Evolutionary conservation across 2,888 invertebrate genomes (phyloP).

Genomic region (Notodonta dromedarius): DNA sequence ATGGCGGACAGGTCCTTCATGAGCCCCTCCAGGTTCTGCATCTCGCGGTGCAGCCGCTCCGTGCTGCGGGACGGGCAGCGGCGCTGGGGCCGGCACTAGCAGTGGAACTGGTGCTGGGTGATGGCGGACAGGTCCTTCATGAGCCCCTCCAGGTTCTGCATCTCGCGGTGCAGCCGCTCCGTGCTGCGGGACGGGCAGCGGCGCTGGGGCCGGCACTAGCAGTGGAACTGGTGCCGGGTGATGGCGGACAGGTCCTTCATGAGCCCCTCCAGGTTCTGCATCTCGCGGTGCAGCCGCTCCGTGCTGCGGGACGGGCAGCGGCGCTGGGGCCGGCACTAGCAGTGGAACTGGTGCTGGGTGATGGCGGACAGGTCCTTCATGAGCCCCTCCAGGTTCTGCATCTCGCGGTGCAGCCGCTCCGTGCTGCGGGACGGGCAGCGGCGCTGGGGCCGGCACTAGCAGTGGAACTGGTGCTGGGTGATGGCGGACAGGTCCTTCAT

Average conservation of each 20-base stretch:
- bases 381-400: constrained; percentile 98
- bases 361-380: constrained; percentile 99
- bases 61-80: constrained; percentile 90
- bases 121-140: constrained; percentile 99
- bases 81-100: constrained; percentile 77
- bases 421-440: constrained; percentile 90
- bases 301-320: constrained; percentile 90
- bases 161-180: constrained; percentile 97
- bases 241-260: constrained; percentile 99
- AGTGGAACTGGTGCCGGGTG: constrained; percentile 97
- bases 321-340: constrained; percentile 77
- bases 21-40: constrained; percentile 98
- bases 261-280: constrained; percentile 98
- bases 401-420: constrained; percentile 97
- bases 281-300: constrained; percentile 97
- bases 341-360: constrained; percentile 98
- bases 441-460: constrained; percentile 77
- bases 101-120: constrained; percentile 98
- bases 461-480: constrained; percentile 98
- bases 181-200: constrained; percentile 90
- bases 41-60: constrained; percentile 97
- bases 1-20: constrained; percentile 99
- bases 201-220: constrained; percentile 77
- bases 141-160: constrained; percentile 98
- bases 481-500: constrained; percentile 99